Evolutionary conservation across 2,797 vertebrate genomes (phyloP).

Genomic region (Discoglossus pictus): DNA sequence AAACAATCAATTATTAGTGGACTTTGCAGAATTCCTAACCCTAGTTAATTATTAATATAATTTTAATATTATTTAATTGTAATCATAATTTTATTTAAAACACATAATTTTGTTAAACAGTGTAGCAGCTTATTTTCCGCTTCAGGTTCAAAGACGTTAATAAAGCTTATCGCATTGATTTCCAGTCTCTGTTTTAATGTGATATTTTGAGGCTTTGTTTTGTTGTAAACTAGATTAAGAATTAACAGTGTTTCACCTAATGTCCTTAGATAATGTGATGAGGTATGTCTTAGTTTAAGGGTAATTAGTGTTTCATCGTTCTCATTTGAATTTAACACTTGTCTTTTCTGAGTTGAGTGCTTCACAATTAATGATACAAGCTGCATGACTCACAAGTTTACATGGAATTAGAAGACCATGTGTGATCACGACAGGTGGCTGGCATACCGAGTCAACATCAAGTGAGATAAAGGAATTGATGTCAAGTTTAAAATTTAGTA

Average conservation of each 20-base stretch:
- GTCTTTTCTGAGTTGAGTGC: conserved; percentile 10
- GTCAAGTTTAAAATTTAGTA: too few species aligned
- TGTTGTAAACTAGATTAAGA: conserved; percentile 18
- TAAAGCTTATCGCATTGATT: conserved; percentile 21
- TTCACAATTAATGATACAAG: conserved; percentile 29
- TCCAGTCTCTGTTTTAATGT: conserved; percentile 15
- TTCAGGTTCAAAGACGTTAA: conserved; percentile 8
- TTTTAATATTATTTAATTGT: too few species aligned
- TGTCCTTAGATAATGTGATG: conserved; percentile 26
- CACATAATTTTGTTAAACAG: background rate
- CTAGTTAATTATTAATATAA: too few species aligned
- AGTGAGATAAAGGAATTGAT: conserved; percentile 3
- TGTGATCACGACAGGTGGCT: conserved; percentile 25
- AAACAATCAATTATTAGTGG: background rate
- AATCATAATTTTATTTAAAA: background rate
- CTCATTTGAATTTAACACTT: conserved; percentile 33
- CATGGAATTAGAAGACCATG: conserved; percentile 19
- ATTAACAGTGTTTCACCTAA: conserved; percentile 12
- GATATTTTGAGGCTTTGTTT: conserved; percentile 22
- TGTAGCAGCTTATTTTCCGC: too few species aligned
- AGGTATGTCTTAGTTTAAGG: conserved; percentile 4
- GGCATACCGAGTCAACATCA: background rate
- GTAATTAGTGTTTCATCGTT: conserved; percentile 42
- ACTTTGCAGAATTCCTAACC: background rate
- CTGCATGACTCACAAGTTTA: conserved; percentile 2